Evolutionary conservation across 2,888 invertebrate genomes (phyloP), one percentile per base, ranked within the genome.

Genomic region (Aphrophora alni): DNA sequence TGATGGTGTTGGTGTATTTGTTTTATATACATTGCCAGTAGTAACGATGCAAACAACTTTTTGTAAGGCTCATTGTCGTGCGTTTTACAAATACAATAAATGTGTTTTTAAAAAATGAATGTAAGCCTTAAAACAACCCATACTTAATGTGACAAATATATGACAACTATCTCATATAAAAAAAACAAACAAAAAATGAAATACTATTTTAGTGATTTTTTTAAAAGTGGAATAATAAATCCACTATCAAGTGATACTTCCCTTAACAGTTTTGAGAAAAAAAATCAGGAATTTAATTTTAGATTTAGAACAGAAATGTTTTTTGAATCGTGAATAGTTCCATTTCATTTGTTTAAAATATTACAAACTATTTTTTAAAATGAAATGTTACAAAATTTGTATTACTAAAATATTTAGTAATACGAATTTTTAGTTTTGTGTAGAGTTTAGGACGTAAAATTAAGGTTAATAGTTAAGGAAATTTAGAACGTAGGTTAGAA

Each of bases 401-500:
- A 44, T 17, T 14, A 12, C 17, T 12, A 1, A 3, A 17, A n/a
- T n/a, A n/a, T n/a, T n/a, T 14, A 12, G 44, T 12, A 14, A 17
- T 44, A 14, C 44, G 44, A 12, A 73, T 51, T 73, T 72, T 78
- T 74, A 74, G 74, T 79, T 74, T 33, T 74, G 44, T 68, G 78
- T 79, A 79, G 68, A 28, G 17, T 59, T 21, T 79, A 79, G 71
- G 68, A 73, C 27, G 74, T 74, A 74, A 79, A 38, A 33, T 21
- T 68, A 79, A 79, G 59, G 73, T 28, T 17, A 68, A 72, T 78
- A 79, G 78, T 25, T 74, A 74, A 79, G 78, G 78, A 72, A 68
- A 74, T 74, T 25, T 74, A 74, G 59, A 12, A 24, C 25, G 33
- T 59, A 79, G 78, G 74, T 21, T 38, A 68, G 68, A 33, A n/a